These are phyloP conservation scores for Chloebia gouldiae DNA, from an alignment of 2,113 vertebrate genomes.

Conservation along the genomic window DNA sequence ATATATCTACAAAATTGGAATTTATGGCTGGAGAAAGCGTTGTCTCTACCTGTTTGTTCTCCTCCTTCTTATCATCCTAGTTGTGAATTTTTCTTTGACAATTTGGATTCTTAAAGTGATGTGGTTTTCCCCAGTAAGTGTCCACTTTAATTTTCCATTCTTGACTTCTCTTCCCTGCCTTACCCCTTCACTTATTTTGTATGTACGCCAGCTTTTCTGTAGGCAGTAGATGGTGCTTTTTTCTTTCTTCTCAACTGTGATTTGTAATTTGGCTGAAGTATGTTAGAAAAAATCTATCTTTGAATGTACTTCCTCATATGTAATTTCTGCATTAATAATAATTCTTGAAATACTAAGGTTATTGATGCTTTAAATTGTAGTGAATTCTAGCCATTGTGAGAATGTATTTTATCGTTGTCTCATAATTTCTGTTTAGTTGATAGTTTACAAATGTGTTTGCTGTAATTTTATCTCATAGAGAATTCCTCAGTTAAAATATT, in stretches of 20 bases:
- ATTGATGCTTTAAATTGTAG: neutral
- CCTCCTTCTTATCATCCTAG: constrained; percentile 87
- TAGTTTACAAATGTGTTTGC: neutral
- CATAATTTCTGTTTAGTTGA: neutral
- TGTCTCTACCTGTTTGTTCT: constrained; percentile 96
- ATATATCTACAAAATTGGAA: constrained; percentile 88
- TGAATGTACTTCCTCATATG: neutral
- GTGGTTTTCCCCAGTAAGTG: constrained; percentile 94
- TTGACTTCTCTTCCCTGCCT: neutral
- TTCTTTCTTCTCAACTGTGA: neutral
- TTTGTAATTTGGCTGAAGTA: neutral
- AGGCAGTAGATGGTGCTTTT: neutral
- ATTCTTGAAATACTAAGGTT: neutral
- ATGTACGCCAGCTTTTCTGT: neutral
- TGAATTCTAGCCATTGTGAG: neutral
- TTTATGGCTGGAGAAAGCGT: constrained; percentile 98
- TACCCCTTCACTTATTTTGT: neutral
- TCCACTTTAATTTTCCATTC: neutral
- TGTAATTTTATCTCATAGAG: neutral
- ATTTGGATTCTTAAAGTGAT: constrained; percentile 97
- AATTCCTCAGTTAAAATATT: neutral
- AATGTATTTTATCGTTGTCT: neutral
- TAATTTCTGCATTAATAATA: neutral
- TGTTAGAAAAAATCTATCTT: neutral
- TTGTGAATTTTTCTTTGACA: constrained; percentile 93